Conservation (phyloP, 2,113 vertebrate species). For the Calyptomena viridis region DNA sequence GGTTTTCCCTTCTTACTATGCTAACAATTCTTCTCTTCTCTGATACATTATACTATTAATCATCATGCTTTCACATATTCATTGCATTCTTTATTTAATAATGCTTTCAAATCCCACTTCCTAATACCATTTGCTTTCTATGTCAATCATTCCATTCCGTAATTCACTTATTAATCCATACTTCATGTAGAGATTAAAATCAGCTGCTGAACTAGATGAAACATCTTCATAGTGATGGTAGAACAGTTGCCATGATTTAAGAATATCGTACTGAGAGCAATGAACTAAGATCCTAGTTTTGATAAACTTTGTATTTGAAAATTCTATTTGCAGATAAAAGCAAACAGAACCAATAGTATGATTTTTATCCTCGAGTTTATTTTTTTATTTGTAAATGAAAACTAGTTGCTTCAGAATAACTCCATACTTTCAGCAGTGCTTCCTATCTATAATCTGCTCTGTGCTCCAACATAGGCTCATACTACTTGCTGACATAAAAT, state of each 20-base stretch:
- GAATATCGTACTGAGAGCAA: neutral
- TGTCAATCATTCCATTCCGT: conserved; percentile 46
- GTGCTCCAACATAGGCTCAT: neutral
- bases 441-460: neutral
- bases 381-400: neutral
- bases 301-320: neutral
- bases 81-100: conserved; percentile 19
- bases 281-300: neutral
- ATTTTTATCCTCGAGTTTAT: neutral
- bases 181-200: conserved; percentile 29
- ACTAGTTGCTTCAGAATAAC: neutral
- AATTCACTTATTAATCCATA: conserved; percentile 34
- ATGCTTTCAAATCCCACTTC: neutral
- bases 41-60: conserved; percentile 1
- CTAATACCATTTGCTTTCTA: neutral
- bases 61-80: neutral
- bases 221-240: neutral
- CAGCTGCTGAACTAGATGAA: neutral
- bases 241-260: neutral
- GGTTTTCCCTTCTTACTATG: neutral
- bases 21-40: neutral
- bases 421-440: neutral
- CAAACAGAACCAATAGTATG: neutral
- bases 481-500: neutral
- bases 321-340: neutral